Conservation (phyloP, 2,888 invertebrate genomes). For the Stenichneumon culpator region DNA sequence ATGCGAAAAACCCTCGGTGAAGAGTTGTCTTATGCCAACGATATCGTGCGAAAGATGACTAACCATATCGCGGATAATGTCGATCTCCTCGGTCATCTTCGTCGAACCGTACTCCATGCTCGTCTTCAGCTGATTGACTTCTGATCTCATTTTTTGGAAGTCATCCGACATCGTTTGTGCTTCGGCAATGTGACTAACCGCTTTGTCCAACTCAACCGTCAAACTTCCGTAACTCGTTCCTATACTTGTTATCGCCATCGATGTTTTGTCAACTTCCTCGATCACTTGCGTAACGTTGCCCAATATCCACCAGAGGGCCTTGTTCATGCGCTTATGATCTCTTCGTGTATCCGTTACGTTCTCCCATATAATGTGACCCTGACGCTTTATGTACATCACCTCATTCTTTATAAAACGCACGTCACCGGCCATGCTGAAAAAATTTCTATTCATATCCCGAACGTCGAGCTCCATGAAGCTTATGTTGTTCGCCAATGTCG, state of each 20-base stretch:
- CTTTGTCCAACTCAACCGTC: background rate
- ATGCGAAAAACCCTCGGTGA: background rate
- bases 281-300: constrained; percentile 38
- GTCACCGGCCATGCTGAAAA: constrained; percentile 44
- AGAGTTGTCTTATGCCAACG: background rate
- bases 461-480: constrained; percentile 44
- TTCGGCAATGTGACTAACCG: background rate
- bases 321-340: constrained; percentile 51
- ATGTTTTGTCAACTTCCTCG: background rate
- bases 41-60: background rate
- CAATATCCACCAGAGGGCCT: constrained; percentile 29
- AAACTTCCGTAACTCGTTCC: background rate
- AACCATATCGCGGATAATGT: constrained; percentile 1
- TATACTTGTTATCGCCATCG: background rate
- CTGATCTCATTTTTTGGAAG: background rate
- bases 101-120: background rate
- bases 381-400: constrained; percentile 35
- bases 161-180: background rate
- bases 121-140: background rate
- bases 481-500: constrained; percentile 34
- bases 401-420: constrained; percentile 53
- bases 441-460: constrained; percentile 32
- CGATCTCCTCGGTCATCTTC: constrained; percentile 2
- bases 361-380: constrained; percentile 43
- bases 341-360: constrained; percentile 56